Evolutionary conservation across 2,113 vertebrate genomes (phyloP), one percentile per base, ranked within the genome.

Genomic region (Hypocryptadius cinnamomeus): DNA sequence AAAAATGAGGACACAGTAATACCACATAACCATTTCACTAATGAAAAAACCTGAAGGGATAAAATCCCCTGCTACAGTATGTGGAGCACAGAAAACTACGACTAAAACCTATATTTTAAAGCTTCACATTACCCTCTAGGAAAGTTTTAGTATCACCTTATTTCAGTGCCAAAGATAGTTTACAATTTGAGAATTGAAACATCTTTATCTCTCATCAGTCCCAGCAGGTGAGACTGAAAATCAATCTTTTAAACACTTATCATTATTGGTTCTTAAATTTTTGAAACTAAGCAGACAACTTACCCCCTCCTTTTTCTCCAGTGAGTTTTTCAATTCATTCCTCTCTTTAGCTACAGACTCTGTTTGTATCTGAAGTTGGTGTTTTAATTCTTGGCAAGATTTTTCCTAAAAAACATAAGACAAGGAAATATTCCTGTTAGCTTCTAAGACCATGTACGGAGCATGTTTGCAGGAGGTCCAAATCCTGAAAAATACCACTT

Each of bases 281-380:
- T 24, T 47, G 27, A 74, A 42, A 93, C 15, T 44, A 92, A 83
- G 73, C 1, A 0, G 53, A 76, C 70, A 72, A 65, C 92, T 97
- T 97, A 99, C 99, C 98, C 98, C 98, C 78, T 96, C 98, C 37
- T 98, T 97, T 93, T 98, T 98, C 95, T 98, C 98, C 95, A 99
- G 80, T 73, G 97, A 98, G 63, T 97, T 97, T 96, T 98, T 98
- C 85, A 98, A 90, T 92, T 98, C 98, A 85, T 97, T 97, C 88
- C 98, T 87, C 78, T 98, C 98, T 93, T 98, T 99, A 88, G 97
- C 94, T 83, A 97, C 85, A 61, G 91, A 95, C 79, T 99, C 98
- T 4, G 97, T 96, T 61, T 96, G 98, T 79, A 98, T 96, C 54
- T 98, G 97, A 93, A 99, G 98, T 39, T 99, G 98, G 85, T 97